Percentiles rank a stretch among this genome's conserved stretches.
Evolutionary conservation across 1,140 invertebrate genomes (phyloP).

Genomic region (Lucilia sericata): DNA sequence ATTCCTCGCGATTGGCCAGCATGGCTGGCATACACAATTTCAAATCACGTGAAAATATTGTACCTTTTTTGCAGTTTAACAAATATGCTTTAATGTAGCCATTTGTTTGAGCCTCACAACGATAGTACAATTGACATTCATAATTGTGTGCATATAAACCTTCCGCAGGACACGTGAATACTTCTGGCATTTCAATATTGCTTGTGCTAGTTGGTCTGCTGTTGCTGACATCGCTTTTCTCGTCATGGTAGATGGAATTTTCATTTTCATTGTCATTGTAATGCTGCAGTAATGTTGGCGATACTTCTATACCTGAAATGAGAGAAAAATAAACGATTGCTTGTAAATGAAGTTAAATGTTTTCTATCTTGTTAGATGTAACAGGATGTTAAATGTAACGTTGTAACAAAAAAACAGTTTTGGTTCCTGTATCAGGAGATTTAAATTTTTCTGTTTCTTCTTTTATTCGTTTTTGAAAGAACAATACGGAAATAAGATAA

Average conservation of each 20-base stretch:
- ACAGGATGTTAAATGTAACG: conserved; percentile 1
- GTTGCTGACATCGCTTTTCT: background rate
- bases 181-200: conserved; percentile 48
- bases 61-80: conserved; percentile 68
- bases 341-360: background rate
- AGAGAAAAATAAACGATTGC: background rate
- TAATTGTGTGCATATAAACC: conserved; percentile 76
- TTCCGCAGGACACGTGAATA: conserved; percentile 69
- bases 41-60: conserved; percentile 62
- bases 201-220: conserved; percentile 9
- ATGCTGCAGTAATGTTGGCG: background rate
- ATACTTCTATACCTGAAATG: conserved; percentile 24
- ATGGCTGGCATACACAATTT: conserved; percentile 61
- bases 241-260: conserved; percentile 34
- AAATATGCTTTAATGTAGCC: conserved; percentile 69
- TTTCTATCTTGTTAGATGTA: background rate
- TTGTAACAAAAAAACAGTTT: background rate
- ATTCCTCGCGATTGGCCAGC: conserved; percentile 64
- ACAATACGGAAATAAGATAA: background rate
- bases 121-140: conserved; percentile 73
- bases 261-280: conserved; percentile 40
- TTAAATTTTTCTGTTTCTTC: background rate
- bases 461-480: background rate
- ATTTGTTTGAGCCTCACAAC: conserved; percentile 68
- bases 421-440: too few relatives aligned